Evolutionary conservation across 2,888 invertebrate genomes (phyloP).

Genomic region (Chydorus sphaericus): DNA sequence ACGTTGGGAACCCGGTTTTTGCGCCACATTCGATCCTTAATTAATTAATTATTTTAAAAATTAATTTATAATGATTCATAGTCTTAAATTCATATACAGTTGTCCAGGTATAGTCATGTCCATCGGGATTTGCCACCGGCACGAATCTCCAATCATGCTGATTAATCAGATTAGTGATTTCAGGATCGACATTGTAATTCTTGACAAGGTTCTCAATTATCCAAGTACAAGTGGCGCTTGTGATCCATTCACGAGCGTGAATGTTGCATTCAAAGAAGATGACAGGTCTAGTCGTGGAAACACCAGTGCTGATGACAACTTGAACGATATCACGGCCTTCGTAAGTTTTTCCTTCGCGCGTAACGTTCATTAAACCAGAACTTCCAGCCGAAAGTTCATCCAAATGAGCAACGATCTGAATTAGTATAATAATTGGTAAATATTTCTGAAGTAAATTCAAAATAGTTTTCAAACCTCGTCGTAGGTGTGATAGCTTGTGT

Average conservation of each 20-base stretch:
- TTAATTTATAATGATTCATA: no score
- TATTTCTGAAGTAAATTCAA: background rate
- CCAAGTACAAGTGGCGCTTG: slow-evolving; percentile 6
- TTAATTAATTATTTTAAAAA: background rate
- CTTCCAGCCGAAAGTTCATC: slow-evolving; percentile 5
- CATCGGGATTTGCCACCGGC: slow-evolving; percentile 26
- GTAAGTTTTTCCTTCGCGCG: background rate
- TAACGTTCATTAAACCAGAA: background rate
- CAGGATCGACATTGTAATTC: slow-evolving; percentile 13
- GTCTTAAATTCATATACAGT: no score
- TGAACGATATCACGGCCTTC: slow-evolving; percentile 10
- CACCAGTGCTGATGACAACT: slow-evolving; percentile 2
- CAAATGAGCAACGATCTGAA: slow-evolving; percentile 15
- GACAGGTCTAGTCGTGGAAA: slow-evolving; percentile 9
- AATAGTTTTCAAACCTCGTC: slow-evolving; percentile 13
- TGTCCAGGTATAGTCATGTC: slow-evolving; percentile 27
- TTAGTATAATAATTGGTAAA: background rate
- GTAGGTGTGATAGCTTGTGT: slow-evolving; percentile 16
- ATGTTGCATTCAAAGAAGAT: slow-evolving; percentile 11
- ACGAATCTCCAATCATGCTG: slow-evolving; percentile 23
- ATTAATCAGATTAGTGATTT: slow-evolving; percentile 18
- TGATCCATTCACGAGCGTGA: slow-evolving; percentile 14
- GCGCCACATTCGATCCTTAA: slow-evolving; percentile 23
- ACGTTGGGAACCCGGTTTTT: slow-evolving; percentile 21
- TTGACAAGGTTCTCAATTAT: slow-evolving; percentile 9